Percentiles rank a stretch among this genome's conserved stretches.
Conservation (phyloP, 2,113 vertebrate genomes). For the Calcarius ornatus region DNA sequence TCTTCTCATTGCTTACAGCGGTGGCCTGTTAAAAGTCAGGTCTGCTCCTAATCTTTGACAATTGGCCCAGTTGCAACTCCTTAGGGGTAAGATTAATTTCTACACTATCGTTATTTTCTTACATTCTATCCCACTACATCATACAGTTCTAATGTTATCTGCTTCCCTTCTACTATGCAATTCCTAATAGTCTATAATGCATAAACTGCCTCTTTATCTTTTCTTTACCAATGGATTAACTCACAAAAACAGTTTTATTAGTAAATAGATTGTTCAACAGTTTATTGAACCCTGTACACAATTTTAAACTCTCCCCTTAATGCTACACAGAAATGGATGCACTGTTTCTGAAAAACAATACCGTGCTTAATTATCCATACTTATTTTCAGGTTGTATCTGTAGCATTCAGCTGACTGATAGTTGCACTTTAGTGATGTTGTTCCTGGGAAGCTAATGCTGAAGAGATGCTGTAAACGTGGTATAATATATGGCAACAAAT, state of each 20-base stretch:
- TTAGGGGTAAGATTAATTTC: no score
- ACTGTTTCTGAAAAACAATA: background rate
- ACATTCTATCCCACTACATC: no score
- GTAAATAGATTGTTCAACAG: background rate
- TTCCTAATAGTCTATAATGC: background rate
- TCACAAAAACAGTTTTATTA: background rate
- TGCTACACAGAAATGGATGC: background rate
- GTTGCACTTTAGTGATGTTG: background rate
- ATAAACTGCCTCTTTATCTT: background rate
- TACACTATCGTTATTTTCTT: no score
- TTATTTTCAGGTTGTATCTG: background rate
- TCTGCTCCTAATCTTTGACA: no score
- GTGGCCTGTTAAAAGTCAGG: no score
- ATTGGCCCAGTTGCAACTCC: no score
- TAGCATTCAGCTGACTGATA: background rate
- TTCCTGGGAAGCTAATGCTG: background rate
- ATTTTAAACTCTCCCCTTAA: background rate
- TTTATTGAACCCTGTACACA: background rate
- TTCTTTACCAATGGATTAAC: background rate
- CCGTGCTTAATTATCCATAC: background rate
- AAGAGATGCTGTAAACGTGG: conserved; percentile 5
- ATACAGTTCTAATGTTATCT: background rate
- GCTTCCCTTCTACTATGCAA: background rate
- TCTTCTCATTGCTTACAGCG: no score
- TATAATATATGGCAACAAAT: conserved; percentile 2